Conservation (phyloP, 2,797 vertebrate genomes). For the Sebastes alutus region DNA sequence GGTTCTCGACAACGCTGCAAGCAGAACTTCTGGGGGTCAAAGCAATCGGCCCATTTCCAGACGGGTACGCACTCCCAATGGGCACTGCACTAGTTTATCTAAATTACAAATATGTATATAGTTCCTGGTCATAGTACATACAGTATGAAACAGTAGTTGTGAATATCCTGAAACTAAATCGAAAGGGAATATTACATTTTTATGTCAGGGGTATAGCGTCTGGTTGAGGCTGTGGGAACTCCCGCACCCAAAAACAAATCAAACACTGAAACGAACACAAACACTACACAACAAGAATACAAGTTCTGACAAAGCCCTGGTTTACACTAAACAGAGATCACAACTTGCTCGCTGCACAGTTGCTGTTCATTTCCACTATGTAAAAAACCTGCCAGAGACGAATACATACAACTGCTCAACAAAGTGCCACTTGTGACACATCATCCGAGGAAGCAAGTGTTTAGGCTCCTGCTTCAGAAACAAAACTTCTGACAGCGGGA, state of each 20-base stretch:
- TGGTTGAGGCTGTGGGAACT: constrained; percentile 26
- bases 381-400: constrained; percentile 67
- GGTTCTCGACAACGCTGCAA: no score
- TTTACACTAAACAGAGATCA: constrained; percentile 68
- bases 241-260: constrained; percentile 35
- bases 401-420: constrained; percentile 69
- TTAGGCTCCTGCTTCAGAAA: constrained; percentile 74
- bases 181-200: not conserved
- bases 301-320: constrained; percentile 64
- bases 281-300: constrained; percentile 48
- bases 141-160: not conserved
- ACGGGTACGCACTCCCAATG: no score
- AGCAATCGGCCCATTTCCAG: no score
- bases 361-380: constrained; percentile 51
- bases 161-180: not conserved
- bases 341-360: constrained; percentile 51
- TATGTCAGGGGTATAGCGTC: not conserved
- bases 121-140: not conserved
- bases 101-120: not conserved
- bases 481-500: constrained; percentile 75
- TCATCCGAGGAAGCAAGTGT: constrained; percentile 72
- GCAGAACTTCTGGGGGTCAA: no score
- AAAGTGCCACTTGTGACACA: constrained; percentile 79
- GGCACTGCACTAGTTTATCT: not conserved
- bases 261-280: constrained; percentile 46